These are phyloP conservation scores for Halictus rubicundus DNA, from an alignment of 1,140 invertebrate genomes.

Conservation along the genomic window DNA sequence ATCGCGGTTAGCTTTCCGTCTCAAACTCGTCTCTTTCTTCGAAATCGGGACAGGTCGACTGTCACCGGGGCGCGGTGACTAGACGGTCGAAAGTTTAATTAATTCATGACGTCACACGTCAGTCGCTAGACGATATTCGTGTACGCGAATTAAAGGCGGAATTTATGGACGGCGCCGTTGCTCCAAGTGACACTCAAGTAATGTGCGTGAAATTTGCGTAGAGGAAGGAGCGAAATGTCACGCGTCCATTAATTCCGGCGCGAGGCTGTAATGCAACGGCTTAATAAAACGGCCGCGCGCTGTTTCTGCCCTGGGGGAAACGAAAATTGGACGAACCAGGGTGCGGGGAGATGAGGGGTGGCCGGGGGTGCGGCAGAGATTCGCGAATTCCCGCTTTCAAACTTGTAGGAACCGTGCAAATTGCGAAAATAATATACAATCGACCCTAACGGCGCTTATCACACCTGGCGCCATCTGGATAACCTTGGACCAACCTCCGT, in stretches of 20 bases:
- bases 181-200: constrained; percentile 6
- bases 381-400: background rate
- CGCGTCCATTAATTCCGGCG: constrained; percentile 4
- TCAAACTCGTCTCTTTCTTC: no score
- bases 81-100: constrained; percentile 12
- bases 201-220: constrained; percentile 1
- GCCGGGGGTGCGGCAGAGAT: no score
- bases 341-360: no score
- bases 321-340: background rate
- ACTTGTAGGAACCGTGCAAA: background rate
- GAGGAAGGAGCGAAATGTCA: constrained; percentile 5
- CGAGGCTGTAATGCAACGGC: background rate
- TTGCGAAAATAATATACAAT: no score
- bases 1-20: no score
- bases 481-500: no score
- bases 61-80: background rate
- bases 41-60: background rate
- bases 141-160: constrained; percentile 15
- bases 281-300: background rate
- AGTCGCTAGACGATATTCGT: constrained; percentile 3
- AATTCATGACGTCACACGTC: constrained; percentile 8
- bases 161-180: background rate
- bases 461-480: no score
- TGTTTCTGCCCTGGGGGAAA: background rate
- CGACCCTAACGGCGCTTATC: no score